Evolutionary conservation across 2,797 vertebrate species (phyloP).

Genomic region (Austrolebias charrua): DNA sequence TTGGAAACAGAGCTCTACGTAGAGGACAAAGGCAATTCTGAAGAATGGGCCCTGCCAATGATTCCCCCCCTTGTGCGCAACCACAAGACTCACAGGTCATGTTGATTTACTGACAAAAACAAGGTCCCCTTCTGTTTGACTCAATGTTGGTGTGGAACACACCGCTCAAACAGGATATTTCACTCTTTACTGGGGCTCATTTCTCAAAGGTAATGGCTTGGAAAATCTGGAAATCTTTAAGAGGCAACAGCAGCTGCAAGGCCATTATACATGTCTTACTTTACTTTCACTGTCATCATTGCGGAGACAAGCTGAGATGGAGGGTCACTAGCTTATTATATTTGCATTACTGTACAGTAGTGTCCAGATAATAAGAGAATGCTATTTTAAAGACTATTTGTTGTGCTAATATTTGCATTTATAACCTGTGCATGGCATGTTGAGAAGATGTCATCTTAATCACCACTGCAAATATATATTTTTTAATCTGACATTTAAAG

Average conservation of each 20-base stretch:
- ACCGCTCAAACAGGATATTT: constrained; percentile 69
- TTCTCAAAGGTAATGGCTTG: constrained; percentile 78
- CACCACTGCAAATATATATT: constrained; percentile 9
- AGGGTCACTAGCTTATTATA: constrained; percentile 52
- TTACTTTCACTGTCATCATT: constrained; percentile 52
- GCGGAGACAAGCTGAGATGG: constrained; percentile 46
- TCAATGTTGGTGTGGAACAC: constrained; percentile 53
- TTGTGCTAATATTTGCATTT: constrained; percentile 7
- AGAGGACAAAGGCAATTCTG: constrained; percentile 53
- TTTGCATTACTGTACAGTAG: constrained; percentile 32
- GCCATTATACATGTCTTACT: constrained; percentile 62
- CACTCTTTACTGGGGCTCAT: constrained; percentile 66
- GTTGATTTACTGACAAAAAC: constrained; percentile 76
- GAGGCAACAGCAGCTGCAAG: constrained; percentile 69
- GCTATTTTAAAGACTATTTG: constrained; percentile 34
- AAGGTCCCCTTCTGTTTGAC: constrained; percentile 70
- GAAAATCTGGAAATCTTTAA: constrained; percentile 80
- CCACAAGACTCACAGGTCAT: constrained; percentile 54
- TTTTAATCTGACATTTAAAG: constrained; percentile 35
- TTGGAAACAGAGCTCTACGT: constrained; percentile 43
- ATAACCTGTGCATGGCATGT: constrained; percentile 15
- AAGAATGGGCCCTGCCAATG: constrained; percentile 61
- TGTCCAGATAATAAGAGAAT: constrained; percentile 24
- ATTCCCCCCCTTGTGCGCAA: constrained; percentile 48
- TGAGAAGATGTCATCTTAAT: constrained; percentile 24